Base-by-base conservation (phyloP, 2,797 vertebrate species). In the Loriculus beryllinus region DNA sequence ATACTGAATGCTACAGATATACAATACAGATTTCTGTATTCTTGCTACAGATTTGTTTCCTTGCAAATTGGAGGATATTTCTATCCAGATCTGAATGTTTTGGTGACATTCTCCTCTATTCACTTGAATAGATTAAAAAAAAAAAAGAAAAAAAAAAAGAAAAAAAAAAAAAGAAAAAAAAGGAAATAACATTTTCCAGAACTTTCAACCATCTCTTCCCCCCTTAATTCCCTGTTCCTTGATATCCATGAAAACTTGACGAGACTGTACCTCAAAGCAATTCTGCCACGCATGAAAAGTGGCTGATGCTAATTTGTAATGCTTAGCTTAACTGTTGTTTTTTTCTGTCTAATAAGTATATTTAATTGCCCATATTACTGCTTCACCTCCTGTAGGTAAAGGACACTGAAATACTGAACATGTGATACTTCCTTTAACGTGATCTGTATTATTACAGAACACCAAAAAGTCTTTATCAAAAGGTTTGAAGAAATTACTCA, bases 31-130 rank as follows among this genome's bases (percentile, higher is more conserved):
- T 92, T 95, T 95, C 85, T 90, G 42, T 96, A 64, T 76, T 92
- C 82, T 82, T 79, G 43, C 78, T 75, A 69, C 62, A 92, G 80
- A 92, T 93, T 95, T 93, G 49, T 92, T 94, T 93, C 90, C 35
- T 77, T 94, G 94, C 90, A 64, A 79, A 78, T 37, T 75, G 64
- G 92, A 76, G 20, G 54, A 69, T 75, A 40, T 82, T 92, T 81
- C 77, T 89, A 70, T 88, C 63, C 80, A 88, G 56, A 79, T 63
- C 70, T 88, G 68, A 91, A 74, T 76, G 81, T 86, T 96, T 86
- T 86, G 64, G 56, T 91, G 69, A 92, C 93, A 84, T 95, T 86
- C 59, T 86, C 90, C 33, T 76, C 67, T 76, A 63, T 72, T 90
- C 85, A 82, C 48, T 95, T 87, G 63, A 79, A 82, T 19, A 72